Evolutionary conservation across 2,113 vertebrate species (phyloP), one percentile per base, ranked within the genome.

Genomic region (Gobius niger): DNA sequence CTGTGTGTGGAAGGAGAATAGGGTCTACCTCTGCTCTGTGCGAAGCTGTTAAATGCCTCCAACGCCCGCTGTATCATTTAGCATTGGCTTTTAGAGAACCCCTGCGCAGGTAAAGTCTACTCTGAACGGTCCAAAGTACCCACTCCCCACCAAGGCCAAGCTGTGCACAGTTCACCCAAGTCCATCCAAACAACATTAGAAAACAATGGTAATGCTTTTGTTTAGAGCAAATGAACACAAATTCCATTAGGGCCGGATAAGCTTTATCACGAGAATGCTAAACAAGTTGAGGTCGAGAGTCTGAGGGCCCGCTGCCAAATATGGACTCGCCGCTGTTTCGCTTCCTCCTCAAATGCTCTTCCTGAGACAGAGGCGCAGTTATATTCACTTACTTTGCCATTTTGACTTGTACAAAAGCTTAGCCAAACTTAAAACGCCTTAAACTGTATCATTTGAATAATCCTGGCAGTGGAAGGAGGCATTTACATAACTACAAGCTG

Each of bases 381-480:
- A 52, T 75, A 81, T 82, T 82, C 46, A 67, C 74, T 84, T 72
- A 74, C 49, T 73, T 64, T 73, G 52, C 61, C 65, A 67, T 56
- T 56, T 47, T 47, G 42, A 75, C 52, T 71, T 65, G 66, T 72
- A 81, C 63, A 84, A 75, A 67, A 75, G 59, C 47, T 63, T 68
- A 50, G 54, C 63, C 77, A 78, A 68, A 66, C 70, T 50, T 78
- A 46, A 59, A 50, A 16, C 61, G 54, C 70, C 54, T 77, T 68
- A 67, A 73, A 70, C 61, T 44, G 40, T 24, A 56, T 83, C 12
- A 85, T 85, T 81, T 85, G 71, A 83, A 87, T 87, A 85, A 82
- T 82, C 70, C 67, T 70, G 51, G 19, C 3, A 10, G 44, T 54
- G 44, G 63, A 50, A 65, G 63, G 47, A 70, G 15, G 63, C 44